A percentile compares a stretch with the other conserved stretches of the same genome.
phyloP scores from a whole-genome alignment of 2,797 vertebrate species.

The Macroramphosus scolopax region DNA sequence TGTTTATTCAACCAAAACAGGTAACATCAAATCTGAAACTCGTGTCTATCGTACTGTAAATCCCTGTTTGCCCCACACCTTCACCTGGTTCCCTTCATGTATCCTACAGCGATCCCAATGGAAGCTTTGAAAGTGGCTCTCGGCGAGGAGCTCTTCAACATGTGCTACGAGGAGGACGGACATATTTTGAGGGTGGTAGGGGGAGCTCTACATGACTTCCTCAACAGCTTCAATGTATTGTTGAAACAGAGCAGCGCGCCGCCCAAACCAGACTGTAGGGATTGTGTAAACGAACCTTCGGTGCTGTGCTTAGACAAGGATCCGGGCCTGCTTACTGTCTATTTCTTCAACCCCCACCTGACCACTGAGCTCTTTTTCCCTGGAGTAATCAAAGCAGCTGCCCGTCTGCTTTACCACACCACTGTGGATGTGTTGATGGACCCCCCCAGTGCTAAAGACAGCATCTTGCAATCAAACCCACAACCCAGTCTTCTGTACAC shows the following conservation, averaged over 20 bases:
- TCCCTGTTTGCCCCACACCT: neutral
- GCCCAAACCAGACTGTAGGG: slow-evolving; percentile 57
- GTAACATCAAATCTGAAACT: slow-evolving; percentile 66
- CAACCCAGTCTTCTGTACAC: slow-evolving; percentile 92
- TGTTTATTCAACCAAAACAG: slow-evolving; percentile 83
- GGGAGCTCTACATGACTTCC: slow-evolving; percentile 94
- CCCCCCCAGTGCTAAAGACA: slow-evolving; percentile 78
- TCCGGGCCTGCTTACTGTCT: slow-evolving; percentile 89
- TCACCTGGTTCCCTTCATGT: slow-evolving; percentile 12
- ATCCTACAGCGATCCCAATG: slow-evolving; percentile 78
- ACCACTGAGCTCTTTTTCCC: slow-evolving; percentile 90
- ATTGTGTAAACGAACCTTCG: slow-evolving; percentile 85
- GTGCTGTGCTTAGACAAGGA: slow-evolving; percentile 96
- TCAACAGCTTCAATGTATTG: slow-evolving; percentile 96
- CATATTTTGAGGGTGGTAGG: slow-evolving; percentile 92
- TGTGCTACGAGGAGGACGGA: slow-evolving; percentile 94
- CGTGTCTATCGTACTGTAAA: neutral
- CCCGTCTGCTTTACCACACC: slow-evolving; percentile 86
- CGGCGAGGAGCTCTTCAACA: slow-evolving; percentile 92
- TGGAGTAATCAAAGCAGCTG: slow-evolving; percentile 92
- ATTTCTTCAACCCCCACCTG: slow-evolving; percentile 91
- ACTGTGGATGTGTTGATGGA: slow-evolving; percentile 82
- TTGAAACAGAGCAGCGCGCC: slow-evolving; percentile 85
- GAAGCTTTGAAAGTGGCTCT: slow-evolving; percentile 83
- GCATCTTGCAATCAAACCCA: slow-evolving; percentile 85